phyloP scores from a whole-genome alignment of 2,888 invertebrate genomes.

The Anthophora plumipes region DNA sequence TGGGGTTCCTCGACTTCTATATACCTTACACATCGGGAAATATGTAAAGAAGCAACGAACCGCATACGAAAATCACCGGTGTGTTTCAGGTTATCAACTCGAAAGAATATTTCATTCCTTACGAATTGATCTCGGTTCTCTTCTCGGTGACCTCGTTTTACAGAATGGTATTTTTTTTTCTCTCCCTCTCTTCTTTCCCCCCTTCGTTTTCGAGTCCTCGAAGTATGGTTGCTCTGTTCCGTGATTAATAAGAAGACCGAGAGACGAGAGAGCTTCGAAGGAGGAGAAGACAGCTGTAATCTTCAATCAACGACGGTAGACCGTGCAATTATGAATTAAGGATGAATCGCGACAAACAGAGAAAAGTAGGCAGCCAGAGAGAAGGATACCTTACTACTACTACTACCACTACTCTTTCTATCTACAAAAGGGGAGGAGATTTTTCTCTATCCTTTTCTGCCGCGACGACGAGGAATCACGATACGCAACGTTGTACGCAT shows the following conservation, averaged over 20 bases:
- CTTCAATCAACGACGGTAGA: constrained; percentile 80
- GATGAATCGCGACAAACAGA: constrained; percentile 66
- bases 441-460: background rate
- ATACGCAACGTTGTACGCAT: background rate
- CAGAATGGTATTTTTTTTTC: constrained; percentile 1
- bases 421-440: no score
- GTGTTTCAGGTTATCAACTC: no score
- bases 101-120: background rate
- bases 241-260: constrained; percentile 57
- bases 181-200: background rate
- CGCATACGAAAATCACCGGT: no score
- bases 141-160: constrained; percentile 28
- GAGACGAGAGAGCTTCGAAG: constrained; percentile 30
- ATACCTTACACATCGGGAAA: no score
- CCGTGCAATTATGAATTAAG: constrained; percentile 79
- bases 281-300: constrained; percentile 78
- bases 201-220: background rate
- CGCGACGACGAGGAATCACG: constrained; percentile 29
- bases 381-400: no score
- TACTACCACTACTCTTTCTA: no score
- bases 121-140: no score
- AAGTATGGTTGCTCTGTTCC: constrained; percentile 6
- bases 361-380: constrained; percentile 49
- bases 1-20: constrained; percentile 49
- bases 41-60: no score